A percentile compares a stretch with the other conserved stretches of the same genome.
These are phyloP conservation scores for Muntiacus muntjak DNA, from an alignment of 2,113 vertebrate species.

Conservation along the genomic window DNA sequence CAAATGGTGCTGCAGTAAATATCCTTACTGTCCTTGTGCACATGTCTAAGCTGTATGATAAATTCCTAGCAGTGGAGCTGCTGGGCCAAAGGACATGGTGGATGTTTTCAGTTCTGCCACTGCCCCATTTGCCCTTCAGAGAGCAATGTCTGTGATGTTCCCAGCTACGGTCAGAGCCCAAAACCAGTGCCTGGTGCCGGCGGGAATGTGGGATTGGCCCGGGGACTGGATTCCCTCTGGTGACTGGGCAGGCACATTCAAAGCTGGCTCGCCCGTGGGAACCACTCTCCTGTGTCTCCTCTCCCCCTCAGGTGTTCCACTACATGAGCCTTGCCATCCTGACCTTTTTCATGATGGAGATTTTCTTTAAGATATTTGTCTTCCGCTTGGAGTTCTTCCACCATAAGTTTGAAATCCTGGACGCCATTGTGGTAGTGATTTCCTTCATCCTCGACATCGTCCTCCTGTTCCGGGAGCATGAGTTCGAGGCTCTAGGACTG, in stretches of 20 bases:
- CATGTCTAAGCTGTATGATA: fast-evolving
- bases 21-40: not conserved
- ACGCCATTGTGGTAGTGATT: slow-evolving; percentile 87
- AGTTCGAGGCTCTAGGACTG: slow-evolving; percentile 89
- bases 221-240: not conserved
- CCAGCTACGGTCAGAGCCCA: fast-evolving
- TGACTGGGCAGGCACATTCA: fast-evolving
- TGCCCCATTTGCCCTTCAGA: not conserved
- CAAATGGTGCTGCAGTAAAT: not conserved
- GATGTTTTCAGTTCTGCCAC: not conserved
- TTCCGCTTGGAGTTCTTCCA: slow-evolving; percentile 92
- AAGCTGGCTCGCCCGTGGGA: not conserved
- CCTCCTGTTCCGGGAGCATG: slow-evolving; percentile 87
- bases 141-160: not conserved
- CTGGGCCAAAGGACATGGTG: not conserved
- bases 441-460: slow-evolving; percentile 92
- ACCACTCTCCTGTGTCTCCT: not conserved
- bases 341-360: slow-evolving; percentile 91
- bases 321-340: slow-evolving; percentile 91
- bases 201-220: fast-evolving
- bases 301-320: slow-evolving; percentile 88
- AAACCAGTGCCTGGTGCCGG: not conserved
- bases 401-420: slow-evolving; percentile 97
- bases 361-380: slow-evolving; percentile 88
- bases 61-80: not conserved